These are phyloP conservation scores for Steinernema hermaphroditum DNA, from an alignment of 2,888 invertebrate genomes.

Conservation along the genomic window DNA sequence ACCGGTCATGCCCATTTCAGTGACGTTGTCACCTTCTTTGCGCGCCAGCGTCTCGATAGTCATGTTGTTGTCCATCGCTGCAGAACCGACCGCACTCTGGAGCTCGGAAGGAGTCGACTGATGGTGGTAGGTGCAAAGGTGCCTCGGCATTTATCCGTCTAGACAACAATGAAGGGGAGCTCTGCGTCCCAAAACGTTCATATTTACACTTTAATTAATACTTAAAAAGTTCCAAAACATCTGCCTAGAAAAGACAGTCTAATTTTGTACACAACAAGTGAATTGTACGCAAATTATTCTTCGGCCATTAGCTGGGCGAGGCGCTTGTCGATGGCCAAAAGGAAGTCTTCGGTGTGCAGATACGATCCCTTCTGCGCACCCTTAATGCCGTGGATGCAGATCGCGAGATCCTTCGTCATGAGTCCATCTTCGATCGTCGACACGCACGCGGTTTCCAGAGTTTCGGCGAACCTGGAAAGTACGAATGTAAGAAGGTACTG, in stretches of 20 bases:
- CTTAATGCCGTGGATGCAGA: slow-evolving; percentile 81
- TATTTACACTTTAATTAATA: neutral
- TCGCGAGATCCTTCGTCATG: slow-evolving; percentile 86
- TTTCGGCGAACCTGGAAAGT: slow-evolving; percentile 72
- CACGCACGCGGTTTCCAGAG: slow-evolving; percentile 81
- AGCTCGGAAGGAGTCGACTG: neutral
- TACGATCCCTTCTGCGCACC: slow-evolving; percentile 69
- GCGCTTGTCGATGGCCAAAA: slow-evolving; percentile 79
- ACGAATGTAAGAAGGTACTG: neutral
- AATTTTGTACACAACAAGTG: slow-evolving; percentile 8
- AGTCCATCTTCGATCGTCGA: slow-evolving; percentile 81
- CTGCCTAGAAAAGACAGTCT: neutral
- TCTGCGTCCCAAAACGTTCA: too few species aligned
- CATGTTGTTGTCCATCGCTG: neutral
- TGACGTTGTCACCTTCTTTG: neutral
- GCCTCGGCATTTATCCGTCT: too few species aligned
- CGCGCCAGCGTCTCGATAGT: slow-evolving; percentile 8
- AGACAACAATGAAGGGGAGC: too few species aligned
- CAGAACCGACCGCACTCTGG: neutral
- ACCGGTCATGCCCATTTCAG: slow-evolving; percentile 8
- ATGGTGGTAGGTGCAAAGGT: too few species aligned
- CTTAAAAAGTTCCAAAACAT: too few species aligned
- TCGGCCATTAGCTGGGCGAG: slow-evolving; percentile 67
- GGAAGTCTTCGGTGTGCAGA: slow-evolving; percentile 82
- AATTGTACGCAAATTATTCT: slow-evolving; percentile 9